Evolutionary conservation across 2,797 vertebrate genomes (phyloP).

Genomic region (Micromesistius poutassou): DNA sequence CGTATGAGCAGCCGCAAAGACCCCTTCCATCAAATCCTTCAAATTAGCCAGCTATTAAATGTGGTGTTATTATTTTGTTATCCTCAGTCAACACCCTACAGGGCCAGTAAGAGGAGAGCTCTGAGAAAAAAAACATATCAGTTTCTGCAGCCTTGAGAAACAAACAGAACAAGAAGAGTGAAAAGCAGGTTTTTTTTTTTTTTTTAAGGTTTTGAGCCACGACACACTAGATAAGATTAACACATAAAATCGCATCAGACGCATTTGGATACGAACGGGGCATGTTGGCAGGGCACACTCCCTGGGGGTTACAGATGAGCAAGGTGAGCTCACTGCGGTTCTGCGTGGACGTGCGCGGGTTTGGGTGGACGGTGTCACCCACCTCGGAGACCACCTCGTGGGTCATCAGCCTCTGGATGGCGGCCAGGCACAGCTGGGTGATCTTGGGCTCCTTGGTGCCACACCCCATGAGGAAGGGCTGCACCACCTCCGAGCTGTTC

Average conservation of each 20-base stretch:
- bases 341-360: neutral
- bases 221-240: neutral
- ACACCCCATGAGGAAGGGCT: slow-evolving; percentile 98
- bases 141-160: neutral
- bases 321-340: neutral
- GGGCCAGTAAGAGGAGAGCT: neutral
- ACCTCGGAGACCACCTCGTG: slow-evolving; percentile 99
- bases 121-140: neutral
- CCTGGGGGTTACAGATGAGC: neutral
- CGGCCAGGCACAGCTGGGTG: slow-evolving; percentile 93
- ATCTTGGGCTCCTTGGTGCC: slow-evolving; percentile 99
- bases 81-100: neutral
- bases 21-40: neutral
- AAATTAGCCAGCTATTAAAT: neutral
- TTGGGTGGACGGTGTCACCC: slow-evolving; percentile 39
- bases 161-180: neutral
- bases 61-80: neutral
- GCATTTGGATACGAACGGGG: neutral
- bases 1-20: neutral
- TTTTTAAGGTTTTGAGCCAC: neutral
- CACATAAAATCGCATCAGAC: neutral
- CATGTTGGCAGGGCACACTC: neutral
- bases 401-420: slow-evolving; percentile 98
- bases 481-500: slow-evolving; percentile 96
- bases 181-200: neutral